Base-by-base conservation (phyloP, 2,113 vertebrate genomes). In the Dryoscopus gambensis region DNA sequence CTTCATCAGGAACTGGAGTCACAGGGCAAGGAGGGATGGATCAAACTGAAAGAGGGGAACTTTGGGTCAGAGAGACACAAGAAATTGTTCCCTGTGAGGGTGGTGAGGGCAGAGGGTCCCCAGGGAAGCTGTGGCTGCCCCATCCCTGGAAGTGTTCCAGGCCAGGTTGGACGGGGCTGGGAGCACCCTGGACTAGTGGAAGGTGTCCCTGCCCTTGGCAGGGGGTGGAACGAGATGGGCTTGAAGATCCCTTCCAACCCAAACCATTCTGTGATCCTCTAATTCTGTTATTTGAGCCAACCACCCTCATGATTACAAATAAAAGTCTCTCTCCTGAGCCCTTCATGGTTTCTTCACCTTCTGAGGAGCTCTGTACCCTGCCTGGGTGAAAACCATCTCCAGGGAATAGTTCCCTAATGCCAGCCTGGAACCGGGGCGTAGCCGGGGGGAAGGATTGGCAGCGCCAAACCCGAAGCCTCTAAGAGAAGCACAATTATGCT, bases 31-130 rank as follows among this genome's bases (percentile, higher is more conserved):
- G n/a, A 47, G 24, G 31, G 56, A 10, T 12, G 21, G 55, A 35
- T 49, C 21, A 35, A 42, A 35, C 15, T 31, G 47, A 49, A 62
- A 55, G 5, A 59, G 11, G 55, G 25, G 47, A 62, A 47, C 47
- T 62, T 55, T 31, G 19, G 14, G 25, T 13, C 42, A 47, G 6
- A 69, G 25, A 47, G 12, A 21, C 40, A 25, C 9, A 68, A 53
- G n/a, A 21, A 83, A 40, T 57, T 5, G 0, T 27, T 23, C n/a
- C 9, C 25, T 60, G 14, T 4, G 40, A 55, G 47, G 13, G 30
- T 0, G n/a, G 0, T 0, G 1, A 60, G 24, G 21, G 24, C 70
- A 31, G n/a, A 49, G 53, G 21, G 0, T 82, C 9, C 15, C 28
- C 39, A 21, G n/a, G 22, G 39, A 0, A 75, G 55, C 40, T 62